Base-by-base conservation (phyloP, 2,113 vertebrate genomes). In the Vireo altiloquus region DNA sequence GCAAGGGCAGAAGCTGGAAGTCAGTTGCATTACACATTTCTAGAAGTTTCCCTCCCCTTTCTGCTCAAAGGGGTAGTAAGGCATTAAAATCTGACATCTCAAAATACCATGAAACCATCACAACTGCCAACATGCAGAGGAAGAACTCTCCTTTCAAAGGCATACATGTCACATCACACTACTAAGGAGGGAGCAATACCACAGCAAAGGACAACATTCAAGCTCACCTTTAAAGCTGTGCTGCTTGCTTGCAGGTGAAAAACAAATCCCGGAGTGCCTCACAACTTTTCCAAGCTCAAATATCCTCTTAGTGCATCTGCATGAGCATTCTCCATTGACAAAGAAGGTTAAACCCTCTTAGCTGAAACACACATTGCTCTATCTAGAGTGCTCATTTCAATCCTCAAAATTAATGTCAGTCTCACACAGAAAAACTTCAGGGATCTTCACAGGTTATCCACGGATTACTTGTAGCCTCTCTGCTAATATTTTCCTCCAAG, bases 1-100 rank as follows among this genome's bases (percentile, higher is more conserved):
- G 92, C 92, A 96, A 96, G 82, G 75, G 68, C 83, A 92, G 49
- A 71, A 93, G 64, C 72, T 56, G 52, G 37, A 89, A 94, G 86
- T 89, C 80, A 89, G 54, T 54, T 66, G 33, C 59, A 64, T 59
- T 83, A 79, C 15, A 27, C 12, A 6, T 78, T 83, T 86, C 90
- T 20, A 31, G 39, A 86, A 61, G 50, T 27, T 74, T 86, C 30
- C 68, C 66, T 80, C 53, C 37, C 22, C 22, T 42, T 90, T 66
- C 46, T 0, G 8, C 80, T 86, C 79, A 70, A 70, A 91, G 52
- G 20, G 7, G 13, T 49, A 90, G n/a, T 6, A 75, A 39, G 18
- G 39, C 70, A 89, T 68, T 85, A 91, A 91, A 92, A 77, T 18
- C 8, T 53, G 44, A 71, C 0, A 0, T 61, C 46, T 90, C 56